phyloP scores from a whole-genome alignment of 2,888 invertebrate genomes.

The Corythucha ciliata region DNA sequence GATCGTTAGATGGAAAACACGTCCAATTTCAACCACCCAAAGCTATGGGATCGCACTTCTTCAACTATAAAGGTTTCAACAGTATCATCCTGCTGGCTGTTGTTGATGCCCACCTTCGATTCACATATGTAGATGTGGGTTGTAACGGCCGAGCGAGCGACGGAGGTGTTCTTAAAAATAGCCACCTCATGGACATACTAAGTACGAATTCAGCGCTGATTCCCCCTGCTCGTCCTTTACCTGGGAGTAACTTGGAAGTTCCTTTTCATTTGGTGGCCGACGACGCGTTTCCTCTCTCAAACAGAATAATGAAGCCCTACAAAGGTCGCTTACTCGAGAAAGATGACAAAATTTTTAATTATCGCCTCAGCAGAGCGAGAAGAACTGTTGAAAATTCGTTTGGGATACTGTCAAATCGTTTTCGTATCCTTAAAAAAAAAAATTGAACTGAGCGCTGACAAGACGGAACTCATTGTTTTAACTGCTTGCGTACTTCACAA shows the following conservation, averaged over 20 bases:
- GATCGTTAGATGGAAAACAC: slow-evolving; percentile 37
- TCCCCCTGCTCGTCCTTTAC: slow-evolving; percentile 13
- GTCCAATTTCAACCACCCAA: slow-evolving; percentile 34
- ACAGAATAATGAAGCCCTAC: slow-evolving; percentile 10
- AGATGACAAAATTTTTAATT: slow-evolving; percentile 16
- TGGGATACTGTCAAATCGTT: slow-evolving; percentile 11
- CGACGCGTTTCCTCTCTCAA: slow-evolving; percentile 11
- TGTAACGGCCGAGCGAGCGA: slow-evolving; percentile 17
- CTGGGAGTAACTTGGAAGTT: too few relatives aligned
- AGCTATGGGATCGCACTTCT: slow-evolving; percentile 34
- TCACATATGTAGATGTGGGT: slow-evolving; percentile 21
- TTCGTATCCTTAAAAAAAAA: slow-evolving; percentile 23
- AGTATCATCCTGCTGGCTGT: slow-evolving; percentile 18
- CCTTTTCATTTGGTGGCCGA: too few relatives aligned
- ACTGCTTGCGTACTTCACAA: slow-evolving; percentile 22
- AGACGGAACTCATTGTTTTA: slow-evolving; percentile 12
- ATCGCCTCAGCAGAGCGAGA: slow-evolving; percentile 11
- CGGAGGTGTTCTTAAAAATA: slow-evolving; percentile 14
- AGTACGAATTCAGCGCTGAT: slow-evolving; percentile 8
- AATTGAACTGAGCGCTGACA: slow-evolving; percentile 13
- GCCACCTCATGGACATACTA: slow-evolving; percentile 5
- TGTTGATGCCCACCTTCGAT: slow-evolving; percentile 23
- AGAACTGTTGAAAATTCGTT: slow-evolving; percentile 4
- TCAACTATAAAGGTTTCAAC: slow-evolving; percentile 34
- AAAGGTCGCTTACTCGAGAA: neutral